Evolutionary conservation across 2,113 vertebrate species (phyloP).

Genomic region (Agapornis roseicollis): DNA sequence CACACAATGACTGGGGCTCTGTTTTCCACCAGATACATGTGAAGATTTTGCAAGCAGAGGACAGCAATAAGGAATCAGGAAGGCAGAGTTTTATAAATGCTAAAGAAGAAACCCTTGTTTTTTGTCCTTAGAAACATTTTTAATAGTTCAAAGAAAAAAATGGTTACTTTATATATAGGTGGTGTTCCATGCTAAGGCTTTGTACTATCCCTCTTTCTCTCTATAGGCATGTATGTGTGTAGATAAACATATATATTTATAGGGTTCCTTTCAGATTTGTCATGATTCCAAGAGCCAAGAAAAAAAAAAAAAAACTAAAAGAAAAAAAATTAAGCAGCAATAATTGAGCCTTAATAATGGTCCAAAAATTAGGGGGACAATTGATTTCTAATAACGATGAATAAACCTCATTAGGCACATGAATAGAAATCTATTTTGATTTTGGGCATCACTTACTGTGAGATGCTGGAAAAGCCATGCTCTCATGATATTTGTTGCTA

Average conservation of each 20-base stretch:
- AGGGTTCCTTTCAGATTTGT: conserved; percentile 11
- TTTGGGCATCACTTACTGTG: conserved; percentile 86
- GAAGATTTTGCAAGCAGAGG: neutral
- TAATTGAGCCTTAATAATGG: neutral
- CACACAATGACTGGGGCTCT: neutral
- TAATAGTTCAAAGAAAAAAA: conserved; percentile 20
- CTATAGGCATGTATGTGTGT: neutral
- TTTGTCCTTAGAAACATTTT: neutral
- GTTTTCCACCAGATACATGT: neutral
- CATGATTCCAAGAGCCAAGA: conserved; percentile 48
- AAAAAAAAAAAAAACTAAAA: neutral
- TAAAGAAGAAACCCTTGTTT: neutral
- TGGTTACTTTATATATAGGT: neutral
- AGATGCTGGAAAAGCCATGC: conserved; percentile 99
- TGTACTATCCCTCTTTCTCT: neutral
- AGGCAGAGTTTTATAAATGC: neutral
- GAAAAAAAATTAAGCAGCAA: neutral
- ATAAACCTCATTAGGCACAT: neutral
- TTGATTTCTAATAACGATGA: conserved; percentile 8
- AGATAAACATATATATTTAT: accelerated
- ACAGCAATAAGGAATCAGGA: neutral
- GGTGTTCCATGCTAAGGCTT: neutral
- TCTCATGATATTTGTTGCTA: conserved; percentile 99
- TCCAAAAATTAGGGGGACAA: conserved; percentile 17
- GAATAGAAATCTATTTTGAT: conserved; percentile 41